Conservation (phyloP, 2,797 vertebrate genomes). For the Onychomys arenicola region DNA sequence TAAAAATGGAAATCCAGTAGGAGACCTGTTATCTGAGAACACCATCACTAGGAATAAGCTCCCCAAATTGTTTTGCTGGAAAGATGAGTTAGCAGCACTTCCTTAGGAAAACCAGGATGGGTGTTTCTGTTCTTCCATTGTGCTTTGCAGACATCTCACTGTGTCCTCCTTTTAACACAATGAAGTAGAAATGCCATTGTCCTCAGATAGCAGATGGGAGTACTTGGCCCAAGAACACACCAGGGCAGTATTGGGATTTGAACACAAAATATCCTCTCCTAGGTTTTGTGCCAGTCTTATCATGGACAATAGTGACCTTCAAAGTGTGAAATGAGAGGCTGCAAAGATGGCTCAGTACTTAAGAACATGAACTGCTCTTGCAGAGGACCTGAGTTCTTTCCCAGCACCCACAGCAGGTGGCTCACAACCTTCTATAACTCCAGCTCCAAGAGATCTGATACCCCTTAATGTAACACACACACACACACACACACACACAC, state of each 20-base stretch:
- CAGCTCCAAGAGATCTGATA: not conserved
- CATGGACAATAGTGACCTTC: not conserved
- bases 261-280: not conserved
- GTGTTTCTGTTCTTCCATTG: not conserved
- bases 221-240: not conserved
- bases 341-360: not conserved
- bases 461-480: not conserved
- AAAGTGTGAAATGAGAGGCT: not conserved
- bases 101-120: not conserved
- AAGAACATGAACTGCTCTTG: not conserved
- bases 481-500: not conserved
- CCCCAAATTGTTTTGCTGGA: constrained; percentile 9
- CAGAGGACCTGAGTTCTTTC: not conserved
- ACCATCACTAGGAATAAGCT: not conserved
- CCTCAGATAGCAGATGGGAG: not conserved
- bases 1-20: constrained; percentile 31
- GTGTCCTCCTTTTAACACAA: not conserved
- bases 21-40: not conserved
- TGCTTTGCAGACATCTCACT: constrained; percentile 10
- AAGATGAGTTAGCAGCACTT: not conserved
- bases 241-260: not conserved
- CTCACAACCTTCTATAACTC: not conserved
- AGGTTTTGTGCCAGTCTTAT: not conserved
- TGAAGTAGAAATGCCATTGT: not conserved
- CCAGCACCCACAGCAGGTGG: not conserved